Base-by-base conservation (phyloP, 2,113 vertebrate species). In the Platichthys flesus region DNA sequence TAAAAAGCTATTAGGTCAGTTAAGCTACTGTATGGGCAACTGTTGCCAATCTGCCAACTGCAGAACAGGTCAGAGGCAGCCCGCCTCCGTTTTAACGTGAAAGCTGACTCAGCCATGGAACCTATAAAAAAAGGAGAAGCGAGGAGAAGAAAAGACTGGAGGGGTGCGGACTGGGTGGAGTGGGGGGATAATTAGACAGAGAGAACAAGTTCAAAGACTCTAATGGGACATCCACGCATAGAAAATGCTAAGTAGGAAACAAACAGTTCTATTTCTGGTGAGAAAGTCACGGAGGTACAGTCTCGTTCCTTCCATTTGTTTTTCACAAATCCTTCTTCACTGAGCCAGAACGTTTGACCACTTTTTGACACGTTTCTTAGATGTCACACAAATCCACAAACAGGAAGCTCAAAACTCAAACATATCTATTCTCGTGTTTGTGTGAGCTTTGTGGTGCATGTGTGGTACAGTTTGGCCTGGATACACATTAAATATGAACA, bases 401-500 rank as follows among this genome's bases (percentile, higher is more conserved):
- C 54, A 67, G 0, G 2, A 31, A 1, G 16, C 24, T 58, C 20
- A 63, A 5, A 55, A 37, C 23, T 49, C 40, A 42, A 42, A 42
- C 40, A 42, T 76, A 49, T 60, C 61, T 23, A 21, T 35, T 23
- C 13, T 47, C 57, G 35, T 24, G 37, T 64, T 26, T 59, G 24
- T 51, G 31, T 67, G 55, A 28, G 57, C 13, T 57, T 10, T 10
- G 66, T 23, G 57, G 21, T 59, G 63, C 18, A 31, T 62, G 49
- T 69, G 57, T 78, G 65, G 62, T 66, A 69, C 74, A 78, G 47
- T 72, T 78, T 82, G 57, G 74, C 78, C 80, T 70, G 66, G 69
- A 72, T 79, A 63, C 78, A 82, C 73, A 92, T 91, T 86, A 90
- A 92, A 91, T 85, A 90, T 92, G 80, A 85, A 91, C 26, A 68